Evolutionary conservation across 2,797 vertebrate genomes (phyloP).

Genomic region (Anabas testudineus): DNA sequence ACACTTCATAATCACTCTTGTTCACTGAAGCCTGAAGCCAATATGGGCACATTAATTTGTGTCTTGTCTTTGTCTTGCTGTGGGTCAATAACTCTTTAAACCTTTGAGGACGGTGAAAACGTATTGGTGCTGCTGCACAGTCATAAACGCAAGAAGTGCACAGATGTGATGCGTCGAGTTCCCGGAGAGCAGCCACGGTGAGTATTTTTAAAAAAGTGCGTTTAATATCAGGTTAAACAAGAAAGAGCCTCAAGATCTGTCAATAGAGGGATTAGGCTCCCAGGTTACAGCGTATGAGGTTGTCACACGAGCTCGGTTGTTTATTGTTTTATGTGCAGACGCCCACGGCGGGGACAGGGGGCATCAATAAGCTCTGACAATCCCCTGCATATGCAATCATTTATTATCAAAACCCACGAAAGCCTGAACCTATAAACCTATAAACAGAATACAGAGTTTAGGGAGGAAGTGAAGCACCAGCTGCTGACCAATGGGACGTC

Average conservation of each 20-base stretch:
- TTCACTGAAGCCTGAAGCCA: slow-evolving; percentile 39
- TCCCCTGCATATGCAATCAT: slow-evolving; percentile 42
- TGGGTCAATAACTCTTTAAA: slow-evolving; percentile 49
- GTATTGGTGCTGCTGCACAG: neutral
- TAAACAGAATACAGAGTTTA: slow-evolving; percentile 23
- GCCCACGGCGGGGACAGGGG: slow-evolving; percentile 19
- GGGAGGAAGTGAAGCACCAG: neutral
- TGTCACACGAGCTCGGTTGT: slow-evolving; percentile 44
- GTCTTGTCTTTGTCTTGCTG: slow-evolving; percentile 42
- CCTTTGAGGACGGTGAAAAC: slow-evolving; percentile 13
- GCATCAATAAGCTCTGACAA: slow-evolving; percentile 49
- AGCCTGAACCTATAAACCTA: slow-evolving; percentile 16
- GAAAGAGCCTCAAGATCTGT: slow-evolving; percentile 41
- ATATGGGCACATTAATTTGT: slow-evolving; percentile 30
- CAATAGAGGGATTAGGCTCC: slow-evolving; percentile 55
- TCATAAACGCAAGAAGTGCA: slow-evolving; percentile 20
- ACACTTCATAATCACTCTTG: slow-evolving; percentile 35
- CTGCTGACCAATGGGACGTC: slow-evolving; percentile 12
- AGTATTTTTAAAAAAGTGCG: slow-evolving; percentile 15
- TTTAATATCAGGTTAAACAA: slow-evolving; percentile 34
- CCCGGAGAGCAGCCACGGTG: slow-evolving; percentile 12
- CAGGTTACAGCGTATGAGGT: slow-evolving; percentile 42
- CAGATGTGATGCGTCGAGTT: slow-evolving; percentile 3
- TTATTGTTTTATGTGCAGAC: slow-evolving; percentile 41
- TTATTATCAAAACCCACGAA: slow-evolving; percentile 40